Conservation (phyloP, 2,797 vertebrate genomes). For the Natrix natrix region DNA sequence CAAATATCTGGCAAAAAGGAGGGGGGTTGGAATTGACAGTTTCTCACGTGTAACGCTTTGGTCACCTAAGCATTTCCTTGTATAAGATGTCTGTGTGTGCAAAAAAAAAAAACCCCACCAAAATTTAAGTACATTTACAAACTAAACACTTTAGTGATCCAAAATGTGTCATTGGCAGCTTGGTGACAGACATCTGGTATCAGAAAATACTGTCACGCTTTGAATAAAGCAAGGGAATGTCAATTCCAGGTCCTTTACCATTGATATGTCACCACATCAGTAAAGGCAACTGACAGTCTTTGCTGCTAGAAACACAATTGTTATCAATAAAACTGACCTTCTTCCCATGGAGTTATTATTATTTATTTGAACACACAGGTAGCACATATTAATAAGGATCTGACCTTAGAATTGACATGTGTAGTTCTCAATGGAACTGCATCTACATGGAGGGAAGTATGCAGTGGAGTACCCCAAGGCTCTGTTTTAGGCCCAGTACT, state of each 20-base stretch:
- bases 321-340: neutral
- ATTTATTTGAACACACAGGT: neutral
- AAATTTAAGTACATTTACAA: neutral
- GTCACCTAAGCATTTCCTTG: neutral
- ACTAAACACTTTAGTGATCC: neutral
- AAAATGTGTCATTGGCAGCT: neutral
- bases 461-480: no score
- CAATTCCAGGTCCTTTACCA: neutral
- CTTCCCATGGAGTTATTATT: neutral
- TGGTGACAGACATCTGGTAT: neutral
- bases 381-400: neutral
- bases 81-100: neutral
- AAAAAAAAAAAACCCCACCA: neutral
- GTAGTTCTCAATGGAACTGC: no score
- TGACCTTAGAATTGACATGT: neutral
- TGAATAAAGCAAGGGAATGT: neutral
- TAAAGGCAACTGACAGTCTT: neutral
- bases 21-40: neutral
- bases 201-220: neutral
- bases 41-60: neutral
- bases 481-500: no score
- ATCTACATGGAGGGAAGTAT: no score
- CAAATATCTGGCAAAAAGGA: neutral
- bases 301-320: neutral
- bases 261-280: neutral